phyloP scores from a whole-genome alignment of 2,797 vertebrate species.

The Pseudopleuronectes americanus region DNA sequence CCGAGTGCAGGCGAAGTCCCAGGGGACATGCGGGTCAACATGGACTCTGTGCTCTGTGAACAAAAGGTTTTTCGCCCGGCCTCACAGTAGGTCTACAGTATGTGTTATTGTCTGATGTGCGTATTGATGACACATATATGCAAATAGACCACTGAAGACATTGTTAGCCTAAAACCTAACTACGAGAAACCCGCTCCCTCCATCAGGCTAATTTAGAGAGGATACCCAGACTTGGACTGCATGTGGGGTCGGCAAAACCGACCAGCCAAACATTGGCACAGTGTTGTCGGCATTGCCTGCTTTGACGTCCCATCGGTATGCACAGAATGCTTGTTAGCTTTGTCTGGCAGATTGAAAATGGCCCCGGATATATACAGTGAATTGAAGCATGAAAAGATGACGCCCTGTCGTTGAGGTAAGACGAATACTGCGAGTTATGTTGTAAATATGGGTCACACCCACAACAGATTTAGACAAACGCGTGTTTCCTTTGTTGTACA shows the following conservation, averaged over 20 bases:
- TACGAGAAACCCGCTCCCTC: slow-evolving; percentile 2
- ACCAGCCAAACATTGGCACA: slow-evolving; percentile 41
- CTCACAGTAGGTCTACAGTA: slow-evolving; percentile 12
- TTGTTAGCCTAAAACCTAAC: slow-evolving; percentile 8
- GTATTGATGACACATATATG: slow-evolving; percentile 22
- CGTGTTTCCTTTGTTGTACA: slow-evolving; percentile 24
- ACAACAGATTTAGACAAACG: slow-evolving; percentile 2
- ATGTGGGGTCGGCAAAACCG: slow-evolving; percentile 28
- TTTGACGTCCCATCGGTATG: slow-evolving; percentile 70
- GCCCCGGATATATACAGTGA: slow-evolving; percentile 33
- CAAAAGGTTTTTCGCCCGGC: slow-evolving; percentile 3
- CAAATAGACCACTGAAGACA: slow-evolving; percentile 5
- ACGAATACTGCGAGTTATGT: background rate
- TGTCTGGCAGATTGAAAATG: slow-evolving; percentile 60
- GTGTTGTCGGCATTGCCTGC: slow-evolving; percentile 47
- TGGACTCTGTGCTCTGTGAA: background rate
- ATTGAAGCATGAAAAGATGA: slow-evolving; percentile 32
- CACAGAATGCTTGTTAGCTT: slow-evolving; percentile 70
- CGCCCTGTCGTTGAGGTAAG: background rate
- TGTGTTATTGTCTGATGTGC: slow-evolving; percentile 27
- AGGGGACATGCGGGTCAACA: too few species aligned
- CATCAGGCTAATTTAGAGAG: slow-evolving; percentile 28
- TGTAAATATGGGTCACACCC: slow-evolving; percentile 1
- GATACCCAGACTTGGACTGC: slow-evolving; percentile 9
- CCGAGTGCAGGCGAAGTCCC: too few species aligned